Percentiles rank a stretch among this genome's conserved stretches.
phyloP scores from a whole-genome alignment of 2,888 invertebrate genomes.

The Erpobdella octoculata region DNA sequence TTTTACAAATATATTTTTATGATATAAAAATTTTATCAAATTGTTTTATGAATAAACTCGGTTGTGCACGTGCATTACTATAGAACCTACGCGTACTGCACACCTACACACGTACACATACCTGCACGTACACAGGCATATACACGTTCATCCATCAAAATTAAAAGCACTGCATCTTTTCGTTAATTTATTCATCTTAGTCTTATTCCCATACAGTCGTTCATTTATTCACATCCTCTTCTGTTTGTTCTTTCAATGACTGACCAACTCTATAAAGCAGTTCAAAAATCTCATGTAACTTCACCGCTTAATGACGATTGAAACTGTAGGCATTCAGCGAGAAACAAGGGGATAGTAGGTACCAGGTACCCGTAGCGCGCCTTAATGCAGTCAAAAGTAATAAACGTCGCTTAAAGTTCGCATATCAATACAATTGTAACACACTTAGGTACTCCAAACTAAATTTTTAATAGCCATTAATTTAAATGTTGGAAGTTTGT shows the following conservation, averaged over 20 bases:
- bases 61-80: neutral
- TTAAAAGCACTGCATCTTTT: neutral
- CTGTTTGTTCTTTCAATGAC: slow-evolving; percentile 3
- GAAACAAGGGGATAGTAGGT: neutral
- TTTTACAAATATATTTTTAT: too few relatives aligned
- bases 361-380: neutral
- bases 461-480: too few relatives aligned
- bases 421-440: too few relatives aligned
- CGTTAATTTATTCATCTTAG: slow-evolving; percentile 20
- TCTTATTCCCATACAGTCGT: slow-evolving; percentile 20
- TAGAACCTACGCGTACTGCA: neutral
- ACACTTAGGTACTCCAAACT: too few relatives aligned
- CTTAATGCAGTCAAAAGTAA: neutral
- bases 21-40: too few relatives aligned
- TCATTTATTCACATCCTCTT: slow-evolving; percentile 20
- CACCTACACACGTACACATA: neutral
- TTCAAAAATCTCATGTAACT: neutral
- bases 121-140: neutral
- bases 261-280: neutral
- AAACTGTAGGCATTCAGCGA: neutral
- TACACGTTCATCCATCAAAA: neutral
- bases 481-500: too few relatives aligned
- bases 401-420: neutral
- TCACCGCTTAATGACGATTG: neutral
- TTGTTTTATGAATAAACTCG: neutral